Conservation (phyloP, 2,888 invertebrate genomes). For the Rhyacophila evoluta region DNA sequence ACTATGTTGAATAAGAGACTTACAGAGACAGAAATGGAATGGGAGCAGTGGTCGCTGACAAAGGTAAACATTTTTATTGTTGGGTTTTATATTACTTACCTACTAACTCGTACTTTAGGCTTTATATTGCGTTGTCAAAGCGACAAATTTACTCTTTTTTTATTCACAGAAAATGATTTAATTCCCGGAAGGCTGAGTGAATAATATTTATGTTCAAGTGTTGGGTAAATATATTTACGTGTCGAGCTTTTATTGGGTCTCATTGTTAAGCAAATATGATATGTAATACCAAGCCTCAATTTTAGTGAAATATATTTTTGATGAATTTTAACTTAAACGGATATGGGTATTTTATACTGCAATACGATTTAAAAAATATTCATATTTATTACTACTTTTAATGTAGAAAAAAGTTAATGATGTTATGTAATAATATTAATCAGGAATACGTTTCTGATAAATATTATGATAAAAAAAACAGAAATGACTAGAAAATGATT, state of each 20-base stretch:
- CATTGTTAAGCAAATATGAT: not conserved
- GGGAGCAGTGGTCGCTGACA: conserved; percentile 65
- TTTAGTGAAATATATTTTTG: too few relatives aligned
- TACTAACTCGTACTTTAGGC: not conserved
- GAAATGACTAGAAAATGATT: too few relatives aligned
- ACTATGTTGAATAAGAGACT: conserved; percentile 65
- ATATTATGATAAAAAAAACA: too few relatives aligned
- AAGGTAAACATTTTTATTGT: conserved; percentile 59
- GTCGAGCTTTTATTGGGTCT: not conserved
- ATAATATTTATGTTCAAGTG: not conserved
- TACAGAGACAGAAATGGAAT: conserved; percentile 64
- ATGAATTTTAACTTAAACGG: too few relatives aligned
- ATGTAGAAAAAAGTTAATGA: too few relatives aligned
- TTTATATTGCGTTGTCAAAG: not conserved
- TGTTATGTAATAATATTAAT: too few relatives aligned
- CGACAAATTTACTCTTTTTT: not conserved
- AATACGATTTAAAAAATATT: too few relatives aligned
- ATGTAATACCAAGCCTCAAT: too few relatives aligned
- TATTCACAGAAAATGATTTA: not conserved
- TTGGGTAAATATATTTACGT: not conserved
- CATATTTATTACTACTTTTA: too few relatives aligned
- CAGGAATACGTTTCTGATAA: too few relatives aligned
- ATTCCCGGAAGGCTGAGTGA: not conserved
- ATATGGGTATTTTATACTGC: too few relatives aligned
- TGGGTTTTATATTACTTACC: not conserved